Conservation (phyloP, 2,888 invertebrate genomes). For the Limnephilus lunatus region DNA sequence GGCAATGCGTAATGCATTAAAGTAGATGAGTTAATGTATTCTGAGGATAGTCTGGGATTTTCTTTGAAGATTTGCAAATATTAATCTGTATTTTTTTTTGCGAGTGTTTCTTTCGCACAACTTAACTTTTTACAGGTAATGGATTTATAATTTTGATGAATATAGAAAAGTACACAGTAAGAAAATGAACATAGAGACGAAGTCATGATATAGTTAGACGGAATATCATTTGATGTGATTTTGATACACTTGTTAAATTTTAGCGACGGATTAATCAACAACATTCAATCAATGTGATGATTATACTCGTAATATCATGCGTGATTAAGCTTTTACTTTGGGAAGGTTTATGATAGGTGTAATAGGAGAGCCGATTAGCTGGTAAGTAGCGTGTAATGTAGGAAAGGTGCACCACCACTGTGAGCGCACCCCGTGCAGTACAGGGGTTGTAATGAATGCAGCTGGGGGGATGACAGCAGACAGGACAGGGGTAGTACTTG, state of each 20-base stretch:
- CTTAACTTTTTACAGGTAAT: background rate
- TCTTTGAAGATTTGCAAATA: background rate
- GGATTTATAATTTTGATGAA: background rate
- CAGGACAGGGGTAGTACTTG: conserved; percentile 1
- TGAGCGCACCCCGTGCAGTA: background rate
- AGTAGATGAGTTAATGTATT: background rate
- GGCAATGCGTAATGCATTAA: conserved; percentile 48
- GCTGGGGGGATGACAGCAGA: background rate
- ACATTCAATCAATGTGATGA: background rate
- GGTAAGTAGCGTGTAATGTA: background rate
- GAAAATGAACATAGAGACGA: background rate
- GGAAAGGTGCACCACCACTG: background rate
- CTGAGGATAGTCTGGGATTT: background rate
- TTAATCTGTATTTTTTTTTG: background rate
- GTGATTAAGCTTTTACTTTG: background rate
- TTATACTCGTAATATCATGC: background rate
- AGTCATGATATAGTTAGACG: background rate
- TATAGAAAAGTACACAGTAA: background rate
- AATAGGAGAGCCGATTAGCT: background rate
- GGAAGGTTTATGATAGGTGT: background rate
- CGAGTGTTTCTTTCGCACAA: background rate
- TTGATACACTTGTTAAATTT: background rate
- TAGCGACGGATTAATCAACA: background rate
- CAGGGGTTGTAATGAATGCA: conserved; percentile 6
- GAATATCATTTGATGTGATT: background rate